Percentiles rank a stretch among this genome's conserved stretches.
Evolutionary conservation across 2,888 invertebrate species (phyloP).

Genomic region (Portevinia maculata): DNA sequence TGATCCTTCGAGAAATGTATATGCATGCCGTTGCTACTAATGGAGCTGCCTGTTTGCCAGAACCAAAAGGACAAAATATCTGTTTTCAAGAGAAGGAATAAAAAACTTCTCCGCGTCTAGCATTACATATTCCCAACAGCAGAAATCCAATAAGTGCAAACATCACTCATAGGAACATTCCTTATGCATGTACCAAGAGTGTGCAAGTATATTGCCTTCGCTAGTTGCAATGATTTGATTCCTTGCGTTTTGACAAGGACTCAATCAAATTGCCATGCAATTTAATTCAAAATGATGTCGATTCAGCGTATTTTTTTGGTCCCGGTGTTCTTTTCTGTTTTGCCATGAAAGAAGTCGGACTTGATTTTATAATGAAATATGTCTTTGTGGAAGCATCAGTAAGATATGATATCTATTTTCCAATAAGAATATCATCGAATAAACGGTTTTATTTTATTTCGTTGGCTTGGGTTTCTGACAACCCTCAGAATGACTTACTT

Average conservation of each 20-base stretch:
- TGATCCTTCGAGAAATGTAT: slow-evolving; percentile 24
- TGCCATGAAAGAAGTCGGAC: background rate
- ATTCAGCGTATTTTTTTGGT: slow-evolving; percentile 22
- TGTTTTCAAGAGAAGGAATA: slow-evolving; percentile 22
- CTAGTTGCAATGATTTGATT: slow-evolving; percentile 55
- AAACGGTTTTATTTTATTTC: no score
- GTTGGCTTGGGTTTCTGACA: no score
- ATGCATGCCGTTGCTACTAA: slow-evolving; percentile 58
- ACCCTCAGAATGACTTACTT: no score
- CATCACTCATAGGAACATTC: slow-evolving; percentile 27
- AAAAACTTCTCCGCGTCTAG: slow-evolving; percentile 1
- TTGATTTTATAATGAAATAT: background rate
- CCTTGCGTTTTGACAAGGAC: slow-evolving; percentile 66
- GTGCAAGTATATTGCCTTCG: slow-evolving; percentile 33
- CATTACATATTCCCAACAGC: slow-evolving; percentile 19
- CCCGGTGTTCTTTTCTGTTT: background rate
- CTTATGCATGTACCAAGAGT: background rate
- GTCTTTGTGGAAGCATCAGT: background rate
- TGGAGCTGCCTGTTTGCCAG: slow-evolving; percentile 54
- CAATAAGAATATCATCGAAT: no score
- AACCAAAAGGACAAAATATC: slow-evolving; percentile 45
- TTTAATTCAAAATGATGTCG: slow-evolving; percentile 47
- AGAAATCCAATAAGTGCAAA: slow-evolving; percentile 60
- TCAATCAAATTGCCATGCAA: slow-evolving; percentile 65
- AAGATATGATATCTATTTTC: no score